Conservation (phyloP, 2,797 vertebrate species). For the Syndactyla subalaris region DNA sequence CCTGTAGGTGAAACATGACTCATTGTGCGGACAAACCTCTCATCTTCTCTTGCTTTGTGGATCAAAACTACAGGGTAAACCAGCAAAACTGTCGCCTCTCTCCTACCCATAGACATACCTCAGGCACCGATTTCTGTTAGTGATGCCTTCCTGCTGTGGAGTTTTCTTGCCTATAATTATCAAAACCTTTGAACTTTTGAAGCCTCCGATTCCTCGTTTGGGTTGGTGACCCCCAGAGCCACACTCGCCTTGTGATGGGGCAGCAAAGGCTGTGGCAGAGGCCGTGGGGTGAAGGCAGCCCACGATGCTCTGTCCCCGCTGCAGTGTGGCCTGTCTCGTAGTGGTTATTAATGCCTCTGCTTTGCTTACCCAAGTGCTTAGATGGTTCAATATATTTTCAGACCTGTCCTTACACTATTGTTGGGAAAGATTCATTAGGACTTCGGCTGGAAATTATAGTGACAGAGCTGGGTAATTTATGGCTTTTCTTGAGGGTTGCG, state of each 20-base stretch:
- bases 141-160: not conserved
- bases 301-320: accelerated
- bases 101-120: not conserved
- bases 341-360: slow-evolving; percentile 65
- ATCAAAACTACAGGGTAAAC: not conserved
- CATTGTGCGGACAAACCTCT: not conserved
- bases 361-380: slow-evolving; percentile 73
- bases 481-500: slow-evolving; percentile 67
- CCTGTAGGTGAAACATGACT: not conserved
- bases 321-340: not conserved
- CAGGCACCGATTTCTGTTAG: not conserved
- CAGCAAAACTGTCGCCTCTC: not conserved
- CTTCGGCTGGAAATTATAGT: slow-evolving; percentile 71
- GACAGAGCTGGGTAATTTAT: slow-evolving; percentile 72
- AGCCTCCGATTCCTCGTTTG: not conserved
- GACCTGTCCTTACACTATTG: slow-evolving; percentile 71
- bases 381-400: slow-evolving; percentile 69
- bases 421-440: slow-evolving; percentile 76
- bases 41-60: not conserved
- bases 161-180: not conserved
- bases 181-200: not conserved
- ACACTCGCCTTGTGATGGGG: not conserved
- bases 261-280: not conserved
- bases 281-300: not conserved
- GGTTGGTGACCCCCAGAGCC: not conserved